These are phyloP conservation scores for Scomberomorus guttatus DNA, from an alignment of 2,797 vertebrate species.

Conservation along the genomic window DNA sequence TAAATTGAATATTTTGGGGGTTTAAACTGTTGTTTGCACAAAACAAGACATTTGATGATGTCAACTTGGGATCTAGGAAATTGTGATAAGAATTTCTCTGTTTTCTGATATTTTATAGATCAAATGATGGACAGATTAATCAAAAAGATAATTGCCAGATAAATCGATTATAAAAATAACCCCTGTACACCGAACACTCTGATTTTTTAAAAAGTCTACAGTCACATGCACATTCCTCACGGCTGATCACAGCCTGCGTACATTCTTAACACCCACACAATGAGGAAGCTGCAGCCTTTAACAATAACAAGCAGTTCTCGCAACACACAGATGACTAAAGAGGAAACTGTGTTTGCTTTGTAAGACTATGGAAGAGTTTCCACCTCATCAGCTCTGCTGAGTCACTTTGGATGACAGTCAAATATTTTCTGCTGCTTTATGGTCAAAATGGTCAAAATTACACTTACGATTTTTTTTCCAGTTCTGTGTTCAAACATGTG, in stretches of 20 bases:
- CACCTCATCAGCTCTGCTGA: not conserved
- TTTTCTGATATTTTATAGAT: no score
- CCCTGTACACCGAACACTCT: not conserved
- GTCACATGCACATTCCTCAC: conserved; percentile 13
- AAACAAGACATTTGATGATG: no score
- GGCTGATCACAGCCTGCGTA: not conserved
- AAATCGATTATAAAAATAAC: not conserved
- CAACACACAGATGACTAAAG: not conserved
- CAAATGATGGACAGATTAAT: no score
- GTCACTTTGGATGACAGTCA: not conserved
- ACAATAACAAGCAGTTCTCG: not conserved
- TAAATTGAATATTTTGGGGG: no score
- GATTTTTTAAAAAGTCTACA: not conserved
- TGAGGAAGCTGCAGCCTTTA: not conserved
- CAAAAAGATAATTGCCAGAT: not conserved
- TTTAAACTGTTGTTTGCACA: no score
- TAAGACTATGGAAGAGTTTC: not conserved
- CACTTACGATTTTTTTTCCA: no score
- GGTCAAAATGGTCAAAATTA: not conserved
- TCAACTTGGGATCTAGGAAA: no score
- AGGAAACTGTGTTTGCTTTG: not conserved
- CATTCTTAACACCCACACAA: not conserved
- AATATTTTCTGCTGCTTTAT: not conserved
- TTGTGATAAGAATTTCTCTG: no score
- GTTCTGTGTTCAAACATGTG: not conserved